Conservation (phyloP, 2,113 vertebrate genomes). For the Sprattus sprattus region DNA sequence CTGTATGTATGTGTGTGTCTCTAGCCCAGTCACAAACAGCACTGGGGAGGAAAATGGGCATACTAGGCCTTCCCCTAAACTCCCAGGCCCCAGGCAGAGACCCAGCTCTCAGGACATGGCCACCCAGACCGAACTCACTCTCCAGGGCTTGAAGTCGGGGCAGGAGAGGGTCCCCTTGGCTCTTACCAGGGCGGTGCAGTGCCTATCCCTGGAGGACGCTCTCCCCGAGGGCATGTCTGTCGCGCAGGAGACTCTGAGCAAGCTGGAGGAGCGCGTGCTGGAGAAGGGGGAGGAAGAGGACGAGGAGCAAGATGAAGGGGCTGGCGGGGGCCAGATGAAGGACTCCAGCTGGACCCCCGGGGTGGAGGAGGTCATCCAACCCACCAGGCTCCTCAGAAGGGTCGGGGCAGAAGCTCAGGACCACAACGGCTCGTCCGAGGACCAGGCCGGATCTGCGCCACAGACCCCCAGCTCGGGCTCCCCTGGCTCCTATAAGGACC, state of each 20-base stretch:
- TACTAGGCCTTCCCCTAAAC: slow-evolving; percentile 33
- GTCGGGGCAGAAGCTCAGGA: slow-evolving; percentile 66
- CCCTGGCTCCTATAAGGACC: slow-evolving; percentile 51
- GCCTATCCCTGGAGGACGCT: slow-evolving; percentile 68
- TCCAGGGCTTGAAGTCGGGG: not conserved
- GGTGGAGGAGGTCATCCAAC: slow-evolving; percentile 67
- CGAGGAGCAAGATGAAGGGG: slow-evolving; percentile 52
- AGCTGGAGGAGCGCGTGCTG: slow-evolving; percentile 53
- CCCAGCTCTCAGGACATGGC: slow-evolving; percentile 57
- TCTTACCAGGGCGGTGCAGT: slow-evolving; percentile 44
- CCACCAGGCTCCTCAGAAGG: slow-evolving; percentile 47
- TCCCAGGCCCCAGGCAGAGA: slow-evolving; percentile 37
- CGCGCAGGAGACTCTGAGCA: slow-evolving; percentile 42
- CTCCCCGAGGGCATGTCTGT: slow-evolving; percentile 44
- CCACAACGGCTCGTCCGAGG: slow-evolving; percentile 62
- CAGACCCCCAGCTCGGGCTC: slow-evolving; percentile 52
- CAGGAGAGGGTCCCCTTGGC: slow-evolving; percentile 43
- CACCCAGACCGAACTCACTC: slow-evolving; percentile 67
- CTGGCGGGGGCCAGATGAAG: slow-evolving; percentile 32
- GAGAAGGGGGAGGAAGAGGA: slow-evolving; percentile 56
- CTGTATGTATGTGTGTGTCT: slow-evolving; percentile 44
- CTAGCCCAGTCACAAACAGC: slow-evolving; percentile 61
- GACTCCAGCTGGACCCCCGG: slow-evolving; percentile 55
- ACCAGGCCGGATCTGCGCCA: slow-evolving; percentile 43
- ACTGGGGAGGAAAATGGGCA: slow-evolving; percentile 59